A percentile compares a stretch with the other conserved stretches of the same genome.
Conservation (phyloP, 92 coral and sea anemone species). For the Epizoanthus scotinus region DNA sequence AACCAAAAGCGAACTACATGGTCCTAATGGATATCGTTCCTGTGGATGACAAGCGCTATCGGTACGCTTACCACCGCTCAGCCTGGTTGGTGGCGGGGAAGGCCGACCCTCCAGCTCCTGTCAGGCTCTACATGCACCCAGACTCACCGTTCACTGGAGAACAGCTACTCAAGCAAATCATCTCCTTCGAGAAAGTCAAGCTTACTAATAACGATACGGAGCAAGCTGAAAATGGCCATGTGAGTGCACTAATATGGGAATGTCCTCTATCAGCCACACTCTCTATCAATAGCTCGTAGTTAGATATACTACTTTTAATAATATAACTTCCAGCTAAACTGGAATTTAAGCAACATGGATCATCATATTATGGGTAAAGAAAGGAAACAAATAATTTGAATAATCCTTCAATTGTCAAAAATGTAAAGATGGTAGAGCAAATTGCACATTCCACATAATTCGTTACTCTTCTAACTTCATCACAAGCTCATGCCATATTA, state of each 20-base stretch:
- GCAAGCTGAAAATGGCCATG: conserved; percentile 56
- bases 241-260: conserved; percentile 18
- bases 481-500: not conserved
- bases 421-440: too few relatives aligned
- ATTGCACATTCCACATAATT: too few relatives aligned
- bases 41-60: conserved; percentile 97
- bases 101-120: conserved; percentile 99
- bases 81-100: conserved; percentile 98
- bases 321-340: too few relatives aligned
- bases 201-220: conserved; percentile 82
- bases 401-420: too few relatives aligned
- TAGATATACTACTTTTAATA: not conserved
- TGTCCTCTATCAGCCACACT: too few relatives aligned
- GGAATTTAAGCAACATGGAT: too few relatives aligned
- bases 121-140: conserved; percentile 95
- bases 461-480: too few relatives aligned
- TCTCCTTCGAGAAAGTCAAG: conserved; percentile 98
- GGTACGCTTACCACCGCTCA: conserved; percentile 97
- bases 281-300: not conserved
- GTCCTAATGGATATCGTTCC: conserved; percentile 97
- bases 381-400: too few relatives aligned
- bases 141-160: conserved; percentile 98
- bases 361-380: too few relatives aligned
- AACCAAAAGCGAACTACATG: conserved; percentile 92
- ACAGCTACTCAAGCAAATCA: conserved; percentile 91